Conservation (phyloP, 2,797 vertebrate species). For the Myripristis murdjan region DNA sequence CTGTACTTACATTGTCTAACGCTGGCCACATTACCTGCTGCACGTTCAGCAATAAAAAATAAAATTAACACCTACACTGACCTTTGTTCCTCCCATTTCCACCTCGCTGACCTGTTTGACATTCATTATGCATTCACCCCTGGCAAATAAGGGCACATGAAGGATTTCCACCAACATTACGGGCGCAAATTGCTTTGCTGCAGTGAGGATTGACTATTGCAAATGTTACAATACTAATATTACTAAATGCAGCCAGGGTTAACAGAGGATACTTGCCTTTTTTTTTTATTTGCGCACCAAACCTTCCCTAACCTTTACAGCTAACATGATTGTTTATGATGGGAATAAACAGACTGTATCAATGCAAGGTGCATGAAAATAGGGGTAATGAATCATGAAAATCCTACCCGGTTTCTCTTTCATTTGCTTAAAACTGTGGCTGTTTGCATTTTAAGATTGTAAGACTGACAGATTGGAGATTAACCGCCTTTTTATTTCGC, state of each 20-base stretch:
- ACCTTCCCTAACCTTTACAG: constrained; percentile 15
- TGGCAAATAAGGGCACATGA: constrained; percentile 18
- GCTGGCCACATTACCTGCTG: background rate
- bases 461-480: background rate
- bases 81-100: constrained; percentile 23
- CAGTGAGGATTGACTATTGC: background rate
- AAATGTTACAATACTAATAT: background rate
- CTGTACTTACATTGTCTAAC: no score
- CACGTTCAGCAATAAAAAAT: background rate
- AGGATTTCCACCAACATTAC: background rate
- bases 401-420: no score
- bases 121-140: constrained; percentile 36
- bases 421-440: no score
- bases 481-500: background rate
- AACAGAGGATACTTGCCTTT: no score
- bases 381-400: no score
- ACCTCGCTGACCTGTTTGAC: constrained; percentile 19
- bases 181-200: constrained; percentile 18
- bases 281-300: background rate
- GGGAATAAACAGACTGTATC: no score
- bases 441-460: background rate
- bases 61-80: constrained; percentile 18
- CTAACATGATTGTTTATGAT: background rate
- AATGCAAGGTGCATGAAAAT: no score
- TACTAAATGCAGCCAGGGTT: no score